These are phyloP conservation scores for Eumacrocentrus americanus DNA, from an alignment of 2,888 invertebrate genomes.

Conservation along the genomic window DNA sequence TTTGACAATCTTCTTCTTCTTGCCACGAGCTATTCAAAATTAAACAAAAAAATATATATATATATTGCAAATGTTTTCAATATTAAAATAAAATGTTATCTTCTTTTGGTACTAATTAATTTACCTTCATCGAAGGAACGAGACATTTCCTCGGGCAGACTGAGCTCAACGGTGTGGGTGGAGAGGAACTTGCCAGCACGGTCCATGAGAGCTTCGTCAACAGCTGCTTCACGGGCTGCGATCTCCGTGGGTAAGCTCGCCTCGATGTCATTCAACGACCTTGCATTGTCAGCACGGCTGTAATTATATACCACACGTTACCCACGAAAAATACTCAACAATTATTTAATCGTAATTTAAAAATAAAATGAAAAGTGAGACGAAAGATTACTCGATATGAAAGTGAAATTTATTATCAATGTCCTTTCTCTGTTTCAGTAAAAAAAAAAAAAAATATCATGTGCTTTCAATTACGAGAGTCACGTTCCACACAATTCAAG, in stretches of 20 bases:
- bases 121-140: slow-evolving; percentile 85
- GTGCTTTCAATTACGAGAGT: too few species aligned
- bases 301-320: slow-evolving; percentile 26
- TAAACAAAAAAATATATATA: slow-evolving; percentile 43
- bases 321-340: not conserved
- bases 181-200: slow-evolving; percentile 77
- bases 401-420: not conserved
- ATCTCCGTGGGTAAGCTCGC: slow-evolving; percentile 71
- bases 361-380: not conserved
- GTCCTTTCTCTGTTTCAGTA: too few species aligned
- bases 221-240: slow-evolving; percentile 73
- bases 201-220: slow-evolving; percentile 76
- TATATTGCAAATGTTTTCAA: not conserved
- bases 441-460: too few species aligned
- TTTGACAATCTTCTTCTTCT: slow-evolving; percentile 81
- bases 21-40: slow-evolving; percentile 65
- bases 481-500: too few species aligned
- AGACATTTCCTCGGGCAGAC: slow-evolving; percentile 78
- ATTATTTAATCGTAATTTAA: not conserved
- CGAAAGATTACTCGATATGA: not conserved
- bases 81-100: not conserved
- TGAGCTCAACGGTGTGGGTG: slow-evolving; percentile 80
- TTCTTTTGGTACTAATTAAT: slow-evolving; percentile 26
- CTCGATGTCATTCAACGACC: slow-evolving; percentile 70
- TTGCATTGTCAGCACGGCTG: slow-evolving; percentile 62